A percentile compares a stretch with the other conserved stretches of the same genome.
These are phyloP conservation scores for Oikopleura vanhoeffeni DNA, from an alignment of 23 tunicate genomes.

Conservation along the genomic window DNA sequence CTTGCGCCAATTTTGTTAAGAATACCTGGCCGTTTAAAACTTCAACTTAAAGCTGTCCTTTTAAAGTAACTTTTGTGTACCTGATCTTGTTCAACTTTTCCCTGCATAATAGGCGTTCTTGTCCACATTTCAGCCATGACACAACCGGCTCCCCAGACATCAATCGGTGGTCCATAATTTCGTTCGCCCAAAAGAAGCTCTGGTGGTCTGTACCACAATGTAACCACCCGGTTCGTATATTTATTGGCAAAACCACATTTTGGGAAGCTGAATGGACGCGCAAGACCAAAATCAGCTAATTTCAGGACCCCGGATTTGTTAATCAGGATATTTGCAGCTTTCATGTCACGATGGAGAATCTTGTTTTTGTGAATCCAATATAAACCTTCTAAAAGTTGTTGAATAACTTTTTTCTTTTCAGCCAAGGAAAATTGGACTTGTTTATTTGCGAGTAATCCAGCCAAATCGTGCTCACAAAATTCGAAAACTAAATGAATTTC, in stretches of 20 bases:
- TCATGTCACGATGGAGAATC: conserved; percentile 93
- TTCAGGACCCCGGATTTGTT: conserved; percentile 66
- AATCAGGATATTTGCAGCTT: conserved; percentile 88
- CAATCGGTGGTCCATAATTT: conserved; percentile 89
- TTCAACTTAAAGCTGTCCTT: no score
- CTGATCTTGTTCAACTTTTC: conserved; percentile 16
- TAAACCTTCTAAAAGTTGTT: conserved; percentile 78
- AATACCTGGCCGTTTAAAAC: no score
- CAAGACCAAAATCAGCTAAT: conserved; percentile 93
- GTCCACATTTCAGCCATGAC: conserved; percentile 99
- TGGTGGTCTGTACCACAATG: conserved; percentile 95
- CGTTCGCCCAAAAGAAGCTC: conserved; percentile 80
- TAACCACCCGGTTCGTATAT: conserved; percentile 91
- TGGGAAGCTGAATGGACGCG: conserved; percentile 42
- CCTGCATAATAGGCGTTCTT: conserved; percentile 97
- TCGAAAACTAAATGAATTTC: conserved; percentile 76
- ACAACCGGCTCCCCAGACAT: conserved; percentile 98
- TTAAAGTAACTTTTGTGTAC: no score
- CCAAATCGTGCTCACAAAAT: conserved; percentile 92
- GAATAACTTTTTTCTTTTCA: conserved; percentile 91
- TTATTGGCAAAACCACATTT: conserved; percentile 66
- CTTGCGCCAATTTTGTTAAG: no score
- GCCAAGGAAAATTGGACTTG: conserved; percentile 71
- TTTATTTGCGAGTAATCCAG: conserved; percentile 76
- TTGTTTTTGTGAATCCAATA: conserved; percentile 90